Conservation (phyloP, 1,140 invertebrate species). For the Berghia stephanieae region DNA sequence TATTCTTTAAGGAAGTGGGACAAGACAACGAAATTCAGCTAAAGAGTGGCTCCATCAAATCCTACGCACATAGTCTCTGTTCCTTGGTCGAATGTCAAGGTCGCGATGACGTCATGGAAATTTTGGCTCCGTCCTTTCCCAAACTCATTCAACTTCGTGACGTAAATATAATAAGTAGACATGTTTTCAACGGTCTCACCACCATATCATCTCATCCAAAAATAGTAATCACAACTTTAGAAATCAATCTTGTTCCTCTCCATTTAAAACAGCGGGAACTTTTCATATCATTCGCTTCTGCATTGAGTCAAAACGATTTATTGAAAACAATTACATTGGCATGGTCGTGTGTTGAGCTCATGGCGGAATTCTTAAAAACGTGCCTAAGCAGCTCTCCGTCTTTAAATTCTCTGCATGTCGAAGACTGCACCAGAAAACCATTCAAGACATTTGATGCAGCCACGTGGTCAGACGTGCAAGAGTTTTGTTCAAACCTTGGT, state of each 20-base stretch:
- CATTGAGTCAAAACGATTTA: slow-evolving; percentile 24
- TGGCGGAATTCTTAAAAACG: slow-evolving; percentile 41
- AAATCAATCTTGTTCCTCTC: slow-evolving; percentile 40
- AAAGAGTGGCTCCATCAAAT: too few species aligned
- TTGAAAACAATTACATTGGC: slow-evolving; percentile 39
- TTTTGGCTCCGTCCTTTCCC: background rate
- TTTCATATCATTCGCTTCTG: slow-evolving; percentile 36
- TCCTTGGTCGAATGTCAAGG: background rate
- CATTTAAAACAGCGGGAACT: slow-evolving; percentile 35
- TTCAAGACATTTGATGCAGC: background rate
- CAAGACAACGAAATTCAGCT: too few species aligned
- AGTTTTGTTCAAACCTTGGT: slow-evolving; percentile 46
- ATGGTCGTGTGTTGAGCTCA: slow-evolving; percentile 40
- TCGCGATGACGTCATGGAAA: background rate
- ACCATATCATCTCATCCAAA: slow-evolving; percentile 20
- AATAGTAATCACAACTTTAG: slow-evolving; percentile 38
- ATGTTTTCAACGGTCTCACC: slow-evolving; percentile 39
- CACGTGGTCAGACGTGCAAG: slow-evolving; percentile 46
- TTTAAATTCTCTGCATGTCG: slow-evolving; percentile 35
- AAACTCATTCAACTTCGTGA: slow-evolving; percentile 34
- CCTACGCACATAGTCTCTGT: slow-evolving; percentile 16
- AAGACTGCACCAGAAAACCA: slow-evolving; percentile 11
- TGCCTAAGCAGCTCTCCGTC: slow-evolving; percentile 32
- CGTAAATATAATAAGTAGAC: slow-evolving; percentile 35
- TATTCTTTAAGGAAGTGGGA: too few species aligned